phyloP scores from a whole-genome alignment of 2,888 invertebrate species.

The Pammene aurita region DNA sequence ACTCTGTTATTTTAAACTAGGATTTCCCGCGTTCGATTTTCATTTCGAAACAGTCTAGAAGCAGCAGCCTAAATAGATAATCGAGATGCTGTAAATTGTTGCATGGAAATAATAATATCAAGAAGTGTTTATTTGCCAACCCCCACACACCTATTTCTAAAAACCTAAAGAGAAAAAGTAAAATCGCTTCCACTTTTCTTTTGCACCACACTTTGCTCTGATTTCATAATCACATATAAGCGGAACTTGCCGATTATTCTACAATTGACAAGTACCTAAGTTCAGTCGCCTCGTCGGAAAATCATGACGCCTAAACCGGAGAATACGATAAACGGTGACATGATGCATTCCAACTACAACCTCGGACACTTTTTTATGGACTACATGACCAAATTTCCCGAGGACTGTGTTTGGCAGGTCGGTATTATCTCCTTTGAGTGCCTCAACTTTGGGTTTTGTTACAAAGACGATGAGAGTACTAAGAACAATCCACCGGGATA shows the following conservation, averaged over 20 bases:
- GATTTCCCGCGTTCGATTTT: too few relatives aligned
- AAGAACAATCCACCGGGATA: too few relatives aligned
- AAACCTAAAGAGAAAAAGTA: background rate
- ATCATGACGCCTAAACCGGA: background rate
- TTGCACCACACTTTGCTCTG: background rate
- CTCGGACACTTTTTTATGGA: conserved; percentile 17
- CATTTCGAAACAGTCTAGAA: too few relatives aligned
- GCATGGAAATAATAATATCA: too few relatives aligned
- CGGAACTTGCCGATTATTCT: too few relatives aligned
- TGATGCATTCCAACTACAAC: background rate
- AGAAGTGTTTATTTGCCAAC: too few relatives aligned
- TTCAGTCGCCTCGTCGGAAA: background rate
- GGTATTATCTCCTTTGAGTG: background rate
- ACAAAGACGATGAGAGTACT: too few relatives aligned
- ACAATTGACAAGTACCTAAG: too few relatives aligned
- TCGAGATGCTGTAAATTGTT: too few relatives aligned
- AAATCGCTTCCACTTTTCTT: background rate
- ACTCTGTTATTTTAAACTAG: too few relatives aligned
- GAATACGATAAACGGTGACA: background rate
- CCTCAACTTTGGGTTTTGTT: background rate
- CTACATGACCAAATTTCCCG: conserved; percentile 8
- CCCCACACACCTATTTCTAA: too few relatives aligned
- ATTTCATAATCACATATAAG: background rate
- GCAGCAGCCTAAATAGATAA: too few relatives aligned
- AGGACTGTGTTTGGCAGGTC: conserved; percentile 22